A percentile compares a stretch with the other conserved stretches of the same genome.
phyloP scores from a whole-genome alignment of 2,797 vertebrate genomes.

The Kryptolebias ocellatus region DNA sequence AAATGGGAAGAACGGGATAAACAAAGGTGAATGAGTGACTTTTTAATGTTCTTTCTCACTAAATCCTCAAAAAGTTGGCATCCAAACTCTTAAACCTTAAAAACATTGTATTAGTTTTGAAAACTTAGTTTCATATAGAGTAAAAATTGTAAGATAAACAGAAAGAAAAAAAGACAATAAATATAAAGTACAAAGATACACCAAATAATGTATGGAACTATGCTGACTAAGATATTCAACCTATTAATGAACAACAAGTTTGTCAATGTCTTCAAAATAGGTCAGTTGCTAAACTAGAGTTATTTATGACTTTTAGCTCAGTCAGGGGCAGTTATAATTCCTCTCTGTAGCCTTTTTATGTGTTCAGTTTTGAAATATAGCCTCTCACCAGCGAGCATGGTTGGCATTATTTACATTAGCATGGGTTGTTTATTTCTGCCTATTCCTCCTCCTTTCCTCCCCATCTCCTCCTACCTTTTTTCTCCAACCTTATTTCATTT shows the following conservation, averaged over 20 bases:
- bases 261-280: slow-evolving; percentile 56
- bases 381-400: slow-evolving; percentile 53
- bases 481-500: slow-evolving; percentile 72
- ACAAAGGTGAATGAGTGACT: slow-evolving; percentile 46
- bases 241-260: slow-evolving; percentile 35
- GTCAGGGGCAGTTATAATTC: slow-evolving; percentile 58
- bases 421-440: slow-evolving; percentile 66
- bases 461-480: slow-evolving; percentile 38
- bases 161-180: neutral
- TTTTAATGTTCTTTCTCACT: slow-evolving; percentile 34
- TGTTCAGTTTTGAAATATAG: slow-evolving; percentile 74
- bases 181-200: slow-evolving; percentile 16
- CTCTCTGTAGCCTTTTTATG: slow-evolving; percentile 63
- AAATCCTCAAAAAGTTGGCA: slow-evolving; percentile 30
- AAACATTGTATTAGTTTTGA: slow-evolving; percentile 1
- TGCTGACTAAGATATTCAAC: slow-evolving; percentile 42
- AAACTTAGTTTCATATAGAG: slow-evolving; percentile 13
- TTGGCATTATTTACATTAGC: slow-evolving; percentile 75
- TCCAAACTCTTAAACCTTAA: slow-evolving; percentile 20
- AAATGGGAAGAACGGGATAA: slow-evolving; percentile 34
- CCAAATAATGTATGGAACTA: slow-evolving; percentile 12
- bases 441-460: slow-evolving; percentile 35
- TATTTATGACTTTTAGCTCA: slow-evolving; percentile 61
- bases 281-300: slow-evolving; percentile 52
- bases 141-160: slow-evolving; percentile 15